Evolutionary conservation across 2,888 invertebrate species (phyloP), one percentile per base, ranked within the genome.

Genomic region (Rotaria macrura): DNA sequence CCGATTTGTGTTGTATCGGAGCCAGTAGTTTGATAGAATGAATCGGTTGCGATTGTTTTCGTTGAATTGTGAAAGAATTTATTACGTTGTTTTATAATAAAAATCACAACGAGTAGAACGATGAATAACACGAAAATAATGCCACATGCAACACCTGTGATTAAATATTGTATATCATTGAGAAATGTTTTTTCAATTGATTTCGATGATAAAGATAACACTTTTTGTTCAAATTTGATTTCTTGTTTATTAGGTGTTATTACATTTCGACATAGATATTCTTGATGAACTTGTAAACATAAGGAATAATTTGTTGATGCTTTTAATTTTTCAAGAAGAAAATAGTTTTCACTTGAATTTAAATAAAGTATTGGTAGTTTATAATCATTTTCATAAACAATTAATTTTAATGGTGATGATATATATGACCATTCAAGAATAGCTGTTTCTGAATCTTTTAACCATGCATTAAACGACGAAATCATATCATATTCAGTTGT

Each of bases 311-410:
- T 40, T 14, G 79, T 79, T 40, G 25, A 43, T 7, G 79, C 43
- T 79, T 79, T 79, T 25, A 79, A 40, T 79, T 79, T 79, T 79
- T 79, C 43, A 14, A 79, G n/a, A 2, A 43, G 43, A 43, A 79
- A 79, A 79, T 79, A 79, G 14, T 79, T 79, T 43, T 79, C 43
- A 43, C 43, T 79, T 9, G 43, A 43, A 79, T 79, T 79, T 79
- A 79, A 79, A 79, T 79, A 10, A n/a, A 79, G n/a, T 43, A 14
- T 9, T 0, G 79, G 79, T 43, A 79, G n/a, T 79, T 43, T 40
- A 79, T 79, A 79, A 79, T n/a, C 43, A 43, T 79, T 79, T 79
- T 79, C 79, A 43, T 43, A 43, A 9, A 79, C 79, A n/a, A 79
- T 43, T 25, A 79, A n/a, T 43, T 43, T 40, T 43, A 79, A 43